Evolutionary conservation across 2,113 vertebrate genomes (phyloP).

Genomic region (Haemorhous mexicanus): DNA sequence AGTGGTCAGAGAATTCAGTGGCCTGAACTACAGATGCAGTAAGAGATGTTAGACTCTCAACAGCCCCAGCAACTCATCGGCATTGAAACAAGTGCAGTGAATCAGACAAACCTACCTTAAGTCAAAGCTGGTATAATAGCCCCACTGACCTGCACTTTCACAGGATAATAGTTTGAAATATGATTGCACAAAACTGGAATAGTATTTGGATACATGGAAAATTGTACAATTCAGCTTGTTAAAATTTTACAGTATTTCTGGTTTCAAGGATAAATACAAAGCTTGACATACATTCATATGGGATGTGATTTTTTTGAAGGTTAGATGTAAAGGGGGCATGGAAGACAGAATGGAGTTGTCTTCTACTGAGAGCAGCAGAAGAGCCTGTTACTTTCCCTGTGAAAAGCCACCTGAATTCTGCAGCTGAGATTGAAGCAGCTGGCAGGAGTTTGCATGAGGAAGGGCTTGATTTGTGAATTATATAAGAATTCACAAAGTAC

Average conservation of each 20-base stretch:
- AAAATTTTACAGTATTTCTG: background rate
- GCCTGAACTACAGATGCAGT: background rate
- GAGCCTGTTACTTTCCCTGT: background rate
- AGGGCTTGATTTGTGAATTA: background rate
- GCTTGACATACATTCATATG: rapidly evolving
- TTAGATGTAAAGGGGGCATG: background rate
- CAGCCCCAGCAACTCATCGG: background rate
- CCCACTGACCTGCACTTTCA: background rate
- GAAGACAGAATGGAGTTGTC: background rate
- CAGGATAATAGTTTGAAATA: background rate
- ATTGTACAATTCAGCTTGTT: background rate
- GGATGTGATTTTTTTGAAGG: background rate
- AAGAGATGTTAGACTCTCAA: background rate
- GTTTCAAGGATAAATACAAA: background rate
- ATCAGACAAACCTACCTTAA: background rate
- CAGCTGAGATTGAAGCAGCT: background rate
- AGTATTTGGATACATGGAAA: background rate
- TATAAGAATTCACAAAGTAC: background rate
- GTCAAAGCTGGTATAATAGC: background rate
- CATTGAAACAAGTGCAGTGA: background rate
- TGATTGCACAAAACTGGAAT: background rate
- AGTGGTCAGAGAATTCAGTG: background rate
- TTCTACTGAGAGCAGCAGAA: rapidly evolving
- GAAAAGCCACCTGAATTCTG: background rate
- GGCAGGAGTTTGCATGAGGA: background rate